These are phyloP conservation scores for Spodoptera littoralis DNA, from an alignment of 2,888 invertebrate genomes.

Conservation along the genomic window DNA sequence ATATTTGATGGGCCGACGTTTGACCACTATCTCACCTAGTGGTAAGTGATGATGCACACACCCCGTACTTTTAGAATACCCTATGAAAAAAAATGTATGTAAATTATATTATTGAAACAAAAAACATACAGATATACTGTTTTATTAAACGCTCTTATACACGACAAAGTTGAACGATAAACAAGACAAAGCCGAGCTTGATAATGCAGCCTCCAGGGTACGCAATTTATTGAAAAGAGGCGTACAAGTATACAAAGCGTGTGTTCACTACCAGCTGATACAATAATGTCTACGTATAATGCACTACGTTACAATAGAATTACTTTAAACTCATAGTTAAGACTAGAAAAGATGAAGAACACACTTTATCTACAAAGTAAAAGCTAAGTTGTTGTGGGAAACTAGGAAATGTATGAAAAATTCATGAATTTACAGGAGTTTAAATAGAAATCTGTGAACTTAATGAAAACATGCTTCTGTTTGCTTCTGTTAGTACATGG, in stretches of 20 bases:
- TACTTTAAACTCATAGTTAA: slow-evolving; percentile 43
- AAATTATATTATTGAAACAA: slow-evolving; percentile 22
- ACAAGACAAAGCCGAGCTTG: slow-evolving; percentile 54
- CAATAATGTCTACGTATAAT: slow-evolving; percentile 35
- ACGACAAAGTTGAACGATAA: slow-evolving; percentile 51
- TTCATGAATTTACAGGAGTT: slow-evolving; percentile 20
- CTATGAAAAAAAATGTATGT: too few species aligned
- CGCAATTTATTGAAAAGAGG: slow-evolving; percentile 54
- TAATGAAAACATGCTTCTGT: slow-evolving; percentile 14
- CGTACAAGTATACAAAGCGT: slow-evolving; percentile 27
- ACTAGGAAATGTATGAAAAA: slow-evolving; percentile 34
- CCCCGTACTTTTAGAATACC: too few species aligned
- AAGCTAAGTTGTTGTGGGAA: slow-evolving; percentile 27
- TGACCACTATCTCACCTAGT: too few species aligned
- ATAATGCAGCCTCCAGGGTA: slow-evolving; percentile 52
- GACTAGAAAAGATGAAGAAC: slow-evolving; percentile 24
- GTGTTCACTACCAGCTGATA: slow-evolving; percentile 34
- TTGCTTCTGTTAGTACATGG: not conserved
- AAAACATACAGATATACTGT: slow-evolving; percentile 6
- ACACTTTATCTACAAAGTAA: slow-evolving; percentile 23
- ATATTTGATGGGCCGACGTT: too few species aligned
- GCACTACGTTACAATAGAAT: slow-evolving; percentile 33
- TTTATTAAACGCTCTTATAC: slow-evolving; percentile 38
- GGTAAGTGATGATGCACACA: too few species aligned
- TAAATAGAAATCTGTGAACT: slow-evolving; percentile 18